Base-by-base conservation (phyloP, 2,113 vertebrate species). In the Toxotes jaculatrix region DNA sequence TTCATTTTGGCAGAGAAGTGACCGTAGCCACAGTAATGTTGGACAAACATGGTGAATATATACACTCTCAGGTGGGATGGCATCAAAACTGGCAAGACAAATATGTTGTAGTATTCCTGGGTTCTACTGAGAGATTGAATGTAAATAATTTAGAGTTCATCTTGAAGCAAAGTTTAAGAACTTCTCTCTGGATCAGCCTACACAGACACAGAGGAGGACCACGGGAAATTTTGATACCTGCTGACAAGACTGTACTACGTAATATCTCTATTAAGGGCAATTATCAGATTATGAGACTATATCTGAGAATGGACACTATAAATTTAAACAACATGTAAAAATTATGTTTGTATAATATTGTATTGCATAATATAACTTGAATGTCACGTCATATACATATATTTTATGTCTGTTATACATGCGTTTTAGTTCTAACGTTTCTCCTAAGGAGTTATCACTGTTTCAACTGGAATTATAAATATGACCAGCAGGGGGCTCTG, bases 401-500 rank as follows among this genome's bases (percentile, higher is more conserved):
- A 16, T 78, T 57, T 70, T 34, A 31, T 79, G 51, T 77, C n/a
- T 81, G 31, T 83, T 73, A 55, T 79, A 40, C 10, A 42, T 60
- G 32, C n/a, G 55, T 32, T 71, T n/a, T 36, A 71, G 8, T 78
- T 40, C 43, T 57, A 49, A 67, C n/a, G 8, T 83, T 73, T 84
- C 67, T 83, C 62, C 66, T n/a, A 61, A 66, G 53, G 59, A 79
- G 63, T 61, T 67, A 27, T 21, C 5, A 61, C 8, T 59, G 49
- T 80, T 77, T 74, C 59, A 63, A 67, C 23, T 72, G 74, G 21
- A 83, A 64, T 72, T 70, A 34, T 78, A n/a, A 17, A 45, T 47
- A 49, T 62, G 62, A 62, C 84, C 92, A 92, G 69, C 77, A 92
- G 92, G 68, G 69, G 90, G 43, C 78, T 31, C 78, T 92, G 42